A percentile compares a stretch with the other conserved stretches of the same genome.
phyloP scores from a whole-genome alignment of 2,888 invertebrate species.

The Leptinotarsa haldemani region DNA sequence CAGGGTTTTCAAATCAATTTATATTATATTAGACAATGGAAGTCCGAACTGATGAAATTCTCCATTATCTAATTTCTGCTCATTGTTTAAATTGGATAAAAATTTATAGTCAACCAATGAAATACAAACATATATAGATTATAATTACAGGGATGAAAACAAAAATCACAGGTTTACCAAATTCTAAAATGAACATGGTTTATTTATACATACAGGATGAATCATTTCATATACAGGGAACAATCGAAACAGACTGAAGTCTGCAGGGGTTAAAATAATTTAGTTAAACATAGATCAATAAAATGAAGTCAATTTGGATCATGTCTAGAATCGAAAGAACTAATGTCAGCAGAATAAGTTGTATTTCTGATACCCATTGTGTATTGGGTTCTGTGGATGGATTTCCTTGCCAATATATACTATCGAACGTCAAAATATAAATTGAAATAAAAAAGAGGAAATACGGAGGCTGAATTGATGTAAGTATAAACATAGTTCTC shows the following conservation, averaged over 20 bases:
- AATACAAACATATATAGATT: background rate
- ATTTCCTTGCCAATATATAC: too few relatives aligned
- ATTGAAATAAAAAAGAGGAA: too few relatives aligned
- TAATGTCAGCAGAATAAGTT: conserved; percentile 1
- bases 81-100: background rate
- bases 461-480: too few relatives aligned
- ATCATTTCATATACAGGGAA: conserved; percentile 26
- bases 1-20: too few relatives aligned
- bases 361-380: background rate
- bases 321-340: background rate
- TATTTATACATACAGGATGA: conserved; percentile 35
- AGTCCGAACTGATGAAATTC: too few relatives aligned
- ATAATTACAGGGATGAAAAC: conserved; percentile 8
- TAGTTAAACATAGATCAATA: conserved; percentile 32
- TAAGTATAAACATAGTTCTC: background rate
- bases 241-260: conserved; percentile 31
- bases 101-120: background rate
- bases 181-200: conserved; percentile 18
- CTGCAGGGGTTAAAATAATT: conserved; percentile 24
- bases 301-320: conserved; percentile 14
- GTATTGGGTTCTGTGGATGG: background rate
- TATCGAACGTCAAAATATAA: too few relatives aligned
- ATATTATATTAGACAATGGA: too few relatives aligned
- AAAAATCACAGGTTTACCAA: conserved; percentile 8
- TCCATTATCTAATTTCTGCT: background rate